Conservation (phyloP, 1,140 invertebrate species). For the Polyergus mexicanus region DNA sequence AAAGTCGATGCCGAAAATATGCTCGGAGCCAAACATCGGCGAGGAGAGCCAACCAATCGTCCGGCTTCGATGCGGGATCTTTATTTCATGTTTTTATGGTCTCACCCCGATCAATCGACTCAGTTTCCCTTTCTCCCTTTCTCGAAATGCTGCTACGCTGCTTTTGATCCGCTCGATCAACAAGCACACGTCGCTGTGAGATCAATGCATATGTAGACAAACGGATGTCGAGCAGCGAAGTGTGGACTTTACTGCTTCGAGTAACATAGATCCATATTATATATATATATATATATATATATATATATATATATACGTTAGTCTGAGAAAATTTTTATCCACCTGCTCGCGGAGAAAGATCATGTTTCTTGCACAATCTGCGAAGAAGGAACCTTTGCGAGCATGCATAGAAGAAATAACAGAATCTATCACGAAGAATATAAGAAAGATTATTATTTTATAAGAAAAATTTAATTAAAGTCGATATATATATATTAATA, state of each 20-base stretch:
- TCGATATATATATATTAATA: neutral
- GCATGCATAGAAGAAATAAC: neutral
- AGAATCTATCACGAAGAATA: neutral
- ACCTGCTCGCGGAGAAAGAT: neutral
- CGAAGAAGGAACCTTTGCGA: neutral
- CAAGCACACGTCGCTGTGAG: neutral
- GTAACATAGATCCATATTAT: slow-evolving; percentile 15
- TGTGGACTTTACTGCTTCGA: slow-evolving; percentile 37
- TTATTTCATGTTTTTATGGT: slow-evolving; percentile 74
- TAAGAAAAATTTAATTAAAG: neutral
- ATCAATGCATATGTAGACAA: slow-evolving; percentile 42
- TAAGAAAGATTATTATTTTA: neutral
- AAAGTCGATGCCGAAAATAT: slow-evolving; percentile 75
- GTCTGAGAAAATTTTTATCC: neutral
- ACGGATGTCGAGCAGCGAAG: neutral
- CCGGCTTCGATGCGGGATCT: slow-evolving; percentile 60
- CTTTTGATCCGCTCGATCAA: slow-evolving; percentile 41
- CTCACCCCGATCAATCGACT: slow-evolving; percentile 15
- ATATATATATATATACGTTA: too few relatives aligned
- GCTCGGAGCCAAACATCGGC: slow-evolving; percentile 54
- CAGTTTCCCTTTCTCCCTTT: neutral
- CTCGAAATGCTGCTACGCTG: neutral
- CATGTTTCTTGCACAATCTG: neutral
- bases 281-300: too few relatives aligned
- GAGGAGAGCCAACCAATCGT: slow-evolving; percentile 1